Base-by-base conservation (phyloP, 2,113 vertebrate species). In the Macroglossus sobrinus region DNA sequence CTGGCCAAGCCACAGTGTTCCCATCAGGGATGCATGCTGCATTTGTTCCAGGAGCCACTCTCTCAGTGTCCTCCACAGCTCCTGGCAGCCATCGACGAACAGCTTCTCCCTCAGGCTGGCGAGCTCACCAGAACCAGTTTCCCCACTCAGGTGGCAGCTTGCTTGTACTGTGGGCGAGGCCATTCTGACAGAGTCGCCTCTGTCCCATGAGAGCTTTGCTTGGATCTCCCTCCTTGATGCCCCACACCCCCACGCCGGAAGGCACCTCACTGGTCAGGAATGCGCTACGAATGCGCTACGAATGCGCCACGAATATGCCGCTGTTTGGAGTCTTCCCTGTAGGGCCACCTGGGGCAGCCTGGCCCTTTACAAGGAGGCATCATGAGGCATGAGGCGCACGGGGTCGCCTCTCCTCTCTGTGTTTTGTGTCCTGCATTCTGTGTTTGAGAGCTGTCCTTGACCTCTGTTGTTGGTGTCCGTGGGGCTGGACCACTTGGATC, bases 71-170 rank as follows among this genome's bases (percentile, higher is more conserved):
- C 11, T 30, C 2, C 35, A 21, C 18, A 11, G 14, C 40, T 68
- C 40, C 12, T 5, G 66, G 66, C 14, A 2, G 50, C 76, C 64
- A 3, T 40, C 12, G 26, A 74, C 14, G 72, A 82, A 80, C 84
- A 93, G 50, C 81, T 55, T 87, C 53, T 71, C 28, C n/a, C 57
- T 40, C 1, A 26, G 55, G 47, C 16, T 11, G 59, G 76, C 1
- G 9, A 61, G 50, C 40, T 38, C 16, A 3, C 84, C 15, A 10
- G 33, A 97, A 96, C 96, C 81, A 89, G 96, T 96, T 95, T 95
- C 22, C 91, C 94, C 59, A 64, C 85, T 96, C 11, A 19, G 66
- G 89, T 90, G 80, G 64, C 1, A n/a, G 7, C 40, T 81, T 2
- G 11, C 47, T 81, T 55, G 53, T 26, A 5, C 22, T 35, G 19